These are phyloP conservation scores for Poeciliopsis prolifica DNA, from an alignment of 2,113 vertebrate species.

Conservation along the genomic window DNA sequence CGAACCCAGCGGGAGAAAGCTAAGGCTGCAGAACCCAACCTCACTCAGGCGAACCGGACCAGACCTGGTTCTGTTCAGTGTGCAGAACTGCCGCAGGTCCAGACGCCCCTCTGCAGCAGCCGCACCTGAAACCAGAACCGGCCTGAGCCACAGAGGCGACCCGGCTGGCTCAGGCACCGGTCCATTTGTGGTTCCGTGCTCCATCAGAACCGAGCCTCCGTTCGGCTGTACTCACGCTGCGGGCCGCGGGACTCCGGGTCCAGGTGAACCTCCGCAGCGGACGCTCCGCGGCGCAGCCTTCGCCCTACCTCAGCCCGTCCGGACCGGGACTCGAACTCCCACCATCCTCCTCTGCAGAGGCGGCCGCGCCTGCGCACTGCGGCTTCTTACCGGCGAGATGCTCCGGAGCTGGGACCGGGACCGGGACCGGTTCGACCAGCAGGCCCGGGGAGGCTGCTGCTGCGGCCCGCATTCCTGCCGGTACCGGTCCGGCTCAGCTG, in stretches of 20 bases:
- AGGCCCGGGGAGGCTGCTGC: conserved; percentile 9
- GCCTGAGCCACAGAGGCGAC: conserved; percentile 21
- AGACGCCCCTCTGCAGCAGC: conserved; percentile 19
- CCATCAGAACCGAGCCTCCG: background rate
- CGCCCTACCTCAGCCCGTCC: conserved; percentile 17
- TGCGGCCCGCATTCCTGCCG: conserved; percentile 7
- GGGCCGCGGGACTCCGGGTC: background rate
- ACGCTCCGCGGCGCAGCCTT: background rate
- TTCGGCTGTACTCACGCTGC: background rate
- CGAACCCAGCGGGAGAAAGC: no score
- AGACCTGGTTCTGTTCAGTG: no score
- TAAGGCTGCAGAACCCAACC: no score
- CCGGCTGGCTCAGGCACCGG: background rate
- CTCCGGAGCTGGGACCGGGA: conserved; percentile 15
- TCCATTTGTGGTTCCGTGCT: background rate
- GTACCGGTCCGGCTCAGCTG: background rate
- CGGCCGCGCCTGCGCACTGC: conserved; percentile 57
- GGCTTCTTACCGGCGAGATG: conserved; percentile 17
- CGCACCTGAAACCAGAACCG: conserved; percentile 1
- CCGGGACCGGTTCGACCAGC: conserved; percentile 9
- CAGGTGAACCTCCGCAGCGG: conserved; percentile 2
- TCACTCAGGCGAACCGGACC: no score
- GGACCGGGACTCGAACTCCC: conserved; percentile 49
- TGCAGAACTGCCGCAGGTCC: background rate
- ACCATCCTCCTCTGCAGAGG: conserved; percentile 32